Conservation (phyloP, 2,797 vertebrate species). For the Lepilemur ruficaudatus region DNA sequence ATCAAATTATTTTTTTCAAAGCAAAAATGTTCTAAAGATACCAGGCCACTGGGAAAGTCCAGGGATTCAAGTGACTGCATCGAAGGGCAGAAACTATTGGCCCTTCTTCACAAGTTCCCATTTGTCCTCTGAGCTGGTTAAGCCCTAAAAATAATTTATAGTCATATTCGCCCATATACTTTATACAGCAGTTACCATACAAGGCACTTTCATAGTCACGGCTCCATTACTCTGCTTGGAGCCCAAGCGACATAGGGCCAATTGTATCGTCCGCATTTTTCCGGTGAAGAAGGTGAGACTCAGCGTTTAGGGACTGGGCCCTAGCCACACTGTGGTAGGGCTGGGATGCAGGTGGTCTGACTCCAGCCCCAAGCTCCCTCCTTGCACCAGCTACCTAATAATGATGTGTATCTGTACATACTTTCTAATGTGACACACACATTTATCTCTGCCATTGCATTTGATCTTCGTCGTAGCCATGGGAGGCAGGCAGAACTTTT, state of each 20-base stretch:
- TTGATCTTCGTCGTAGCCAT: neutral
- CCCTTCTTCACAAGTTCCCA: neutral
- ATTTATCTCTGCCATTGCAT: neutral
- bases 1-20: neutral
- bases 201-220: neutral
- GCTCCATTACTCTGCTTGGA: neutral
- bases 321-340: neutral
- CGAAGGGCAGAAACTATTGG: neutral
- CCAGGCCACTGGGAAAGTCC: neutral
- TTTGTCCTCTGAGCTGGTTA: neutral
- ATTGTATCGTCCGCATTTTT: neutral
- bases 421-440: too few relatives aligned
- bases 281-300: neutral
- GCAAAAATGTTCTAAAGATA: neutral
- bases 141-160: neutral
- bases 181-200: too few relatives aligned
- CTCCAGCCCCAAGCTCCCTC: neutral
- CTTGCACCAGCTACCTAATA: neutral
- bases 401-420: accelerated
- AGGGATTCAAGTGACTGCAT: neutral
- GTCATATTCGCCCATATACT: too few relatives aligned
- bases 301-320: neutral
- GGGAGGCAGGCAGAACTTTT: neutral
- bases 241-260: neutral
- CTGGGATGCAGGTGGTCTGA: neutral